A percentile compares a stretch with the other conserved stretches of the same genome.
Conservation (phyloP, 2,888 invertebrate species). For the Leucania comma region DNA sequence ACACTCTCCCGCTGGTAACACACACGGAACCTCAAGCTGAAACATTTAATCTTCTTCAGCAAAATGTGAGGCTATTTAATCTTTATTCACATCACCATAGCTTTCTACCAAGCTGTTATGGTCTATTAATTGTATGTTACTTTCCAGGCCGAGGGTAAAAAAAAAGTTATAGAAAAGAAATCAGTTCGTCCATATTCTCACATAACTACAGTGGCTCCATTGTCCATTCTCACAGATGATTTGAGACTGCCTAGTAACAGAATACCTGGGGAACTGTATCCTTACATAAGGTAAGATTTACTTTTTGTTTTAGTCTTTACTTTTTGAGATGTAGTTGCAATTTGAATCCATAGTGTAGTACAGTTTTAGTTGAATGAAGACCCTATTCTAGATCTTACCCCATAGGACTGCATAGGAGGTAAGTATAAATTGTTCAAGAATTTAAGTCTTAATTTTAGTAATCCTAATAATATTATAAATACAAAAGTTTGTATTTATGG, state of each 20-base stretch:
- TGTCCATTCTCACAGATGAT: slow-evolving; percentile 95
- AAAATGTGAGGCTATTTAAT: slow-evolving; percentile 75
- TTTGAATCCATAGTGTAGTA: background rate
- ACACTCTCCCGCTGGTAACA: slow-evolving; percentile 93
- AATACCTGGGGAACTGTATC: slow-evolving; percentile 93
- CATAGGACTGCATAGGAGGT: background rate
- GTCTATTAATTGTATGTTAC: slow-evolving; percentile 24
- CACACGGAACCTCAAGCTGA: slow-evolving; percentile 94
- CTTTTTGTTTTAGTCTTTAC: too few relatives aligned
- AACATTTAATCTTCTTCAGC: slow-evolving; percentile 93
- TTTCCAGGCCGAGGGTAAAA: slow-evolving; percentile 74
- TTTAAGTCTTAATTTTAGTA: too few relatives aligned
- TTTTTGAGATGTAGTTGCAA: background rate
- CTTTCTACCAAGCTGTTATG: background rate
- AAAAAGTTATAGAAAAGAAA: slow-evolving; percentile 57
- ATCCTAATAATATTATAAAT: too few relatives aligned
- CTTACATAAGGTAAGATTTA: slow-evolving; percentile 89
- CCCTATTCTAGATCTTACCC: background rate
- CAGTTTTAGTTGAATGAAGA: too few relatives aligned
- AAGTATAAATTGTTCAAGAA: background rate
- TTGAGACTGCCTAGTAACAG: slow-evolving; percentile 92
- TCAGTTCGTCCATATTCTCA: slow-evolving; percentile 93
- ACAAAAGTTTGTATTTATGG: too few relatives aligned
- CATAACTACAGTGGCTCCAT: slow-evolving; percentile 93
- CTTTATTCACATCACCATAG: background rate